Evolutionary conservation across 2,113 vertebrate genomes (phyloP).

Genomic region (Cheilinus undulatus): DNA sequence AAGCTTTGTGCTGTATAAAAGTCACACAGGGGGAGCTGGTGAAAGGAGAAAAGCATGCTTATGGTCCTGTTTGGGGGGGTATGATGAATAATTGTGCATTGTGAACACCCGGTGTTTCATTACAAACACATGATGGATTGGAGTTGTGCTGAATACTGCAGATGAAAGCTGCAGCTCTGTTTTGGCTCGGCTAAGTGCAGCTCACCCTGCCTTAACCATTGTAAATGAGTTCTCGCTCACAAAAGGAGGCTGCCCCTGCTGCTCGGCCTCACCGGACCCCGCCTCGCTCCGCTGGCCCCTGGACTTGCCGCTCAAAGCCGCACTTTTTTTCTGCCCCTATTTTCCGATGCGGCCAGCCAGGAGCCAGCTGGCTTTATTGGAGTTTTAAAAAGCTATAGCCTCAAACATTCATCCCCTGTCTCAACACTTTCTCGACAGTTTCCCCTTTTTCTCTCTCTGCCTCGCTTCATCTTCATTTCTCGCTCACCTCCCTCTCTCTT

Average conservation of each 20-base stretch:
- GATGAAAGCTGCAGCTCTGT: constrained; percentile 43
- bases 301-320: constrained; percentile 56
- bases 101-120: constrained; percentile 40
- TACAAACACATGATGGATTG: constrained; percentile 44
- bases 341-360: constrained; percentile 55
- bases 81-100: constrained; percentile 48
- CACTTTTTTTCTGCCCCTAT: constrained; percentile 47
- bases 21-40: constrained; percentile 24
- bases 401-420: constrained; percentile 67
- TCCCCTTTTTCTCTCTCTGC: constrained; percentile 48
- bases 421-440: constrained; percentile 55
- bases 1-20: constrained; percentile 24
- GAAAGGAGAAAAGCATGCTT: not conserved
- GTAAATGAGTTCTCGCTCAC: constrained; percentile 62
- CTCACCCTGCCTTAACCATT: constrained; percentile 52
- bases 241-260: constrained; percentile 28
- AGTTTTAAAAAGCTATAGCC: constrained; percentile 65
- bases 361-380: constrained; percentile 68
- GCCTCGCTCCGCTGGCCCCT: constrained; percentile 57
- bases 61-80: constrained; percentile 13
- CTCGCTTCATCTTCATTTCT: constrained; percentile 64
- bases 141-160: constrained; percentile 35
- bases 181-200: constrained; percentile 21
- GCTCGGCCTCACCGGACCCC: constrained; percentile 46
- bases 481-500: constrained; percentile 12